These are phyloP conservation scores for Numenius phaeopus DNA, from an alignment of 2,797 vertebrate species.

Conservation along the genomic window DNA sequence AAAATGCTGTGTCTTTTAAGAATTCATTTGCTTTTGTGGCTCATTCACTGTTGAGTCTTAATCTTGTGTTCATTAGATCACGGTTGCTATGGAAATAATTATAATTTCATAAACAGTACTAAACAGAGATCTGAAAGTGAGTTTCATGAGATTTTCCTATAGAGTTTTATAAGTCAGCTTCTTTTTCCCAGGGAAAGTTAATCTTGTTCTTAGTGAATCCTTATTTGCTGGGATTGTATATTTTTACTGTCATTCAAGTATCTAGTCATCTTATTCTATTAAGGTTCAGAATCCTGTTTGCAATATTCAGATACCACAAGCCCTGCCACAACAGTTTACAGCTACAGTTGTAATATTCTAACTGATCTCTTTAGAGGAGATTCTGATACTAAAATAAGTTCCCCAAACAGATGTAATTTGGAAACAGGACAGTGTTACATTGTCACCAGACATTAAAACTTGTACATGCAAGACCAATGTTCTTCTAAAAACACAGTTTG, in stretches of 20 bases:
- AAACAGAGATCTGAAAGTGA: slow-evolving; percentile 13
- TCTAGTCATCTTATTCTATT: not conserved
- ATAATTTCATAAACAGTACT: not conserved
- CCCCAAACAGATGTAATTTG: not conserved
- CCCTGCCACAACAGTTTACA: not conserved
- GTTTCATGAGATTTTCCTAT: not conserved
- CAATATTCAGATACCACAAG: not conserved
- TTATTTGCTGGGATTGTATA: not conserved
- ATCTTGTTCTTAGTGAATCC: not conserved
- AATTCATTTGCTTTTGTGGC: not conserved
- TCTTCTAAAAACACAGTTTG: not conserved
- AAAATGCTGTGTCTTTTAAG: not conserved
- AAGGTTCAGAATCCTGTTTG: not conserved
- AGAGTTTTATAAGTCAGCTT: not conserved
- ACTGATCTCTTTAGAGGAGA: not conserved
- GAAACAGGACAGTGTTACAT: not conserved
- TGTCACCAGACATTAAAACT: not conserved
- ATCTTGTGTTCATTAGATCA: not conserved
- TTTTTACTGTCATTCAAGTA: not conserved
- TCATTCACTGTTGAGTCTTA: not conserved
- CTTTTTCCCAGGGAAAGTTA: slow-evolving; percentile 3
- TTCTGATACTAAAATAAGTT: not conserved
- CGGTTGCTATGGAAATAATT: slow-evolving; percentile 40
- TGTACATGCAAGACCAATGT: not conserved
- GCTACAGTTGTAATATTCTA: not conserved